phyloP scores from a whole-genome alignment of 1,140 invertebrate species.

The Nomia melanderi region DNA sequence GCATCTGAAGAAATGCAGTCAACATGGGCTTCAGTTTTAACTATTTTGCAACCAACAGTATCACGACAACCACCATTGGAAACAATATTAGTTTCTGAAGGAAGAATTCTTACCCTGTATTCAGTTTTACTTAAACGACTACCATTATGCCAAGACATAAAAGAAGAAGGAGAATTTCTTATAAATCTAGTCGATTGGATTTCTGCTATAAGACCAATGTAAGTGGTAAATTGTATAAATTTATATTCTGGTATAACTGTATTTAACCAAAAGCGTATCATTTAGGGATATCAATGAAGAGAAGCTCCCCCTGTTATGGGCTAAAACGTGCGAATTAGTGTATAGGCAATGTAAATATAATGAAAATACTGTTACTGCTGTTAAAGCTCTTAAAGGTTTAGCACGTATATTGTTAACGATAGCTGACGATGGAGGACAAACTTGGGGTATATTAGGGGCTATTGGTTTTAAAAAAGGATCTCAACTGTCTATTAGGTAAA shows the following conservation, averaged over 20 bases:
- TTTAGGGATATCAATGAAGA: slow-evolving; percentile 82
- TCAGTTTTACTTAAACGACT: slow-evolving; percentile 79
- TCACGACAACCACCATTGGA: slow-evolving; percentile 78
- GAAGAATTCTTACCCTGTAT: slow-evolving; percentile 79
- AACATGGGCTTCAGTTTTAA: slow-evolving; percentile 78
- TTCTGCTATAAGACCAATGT: slow-evolving; percentile 79
- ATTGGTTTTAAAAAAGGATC: slow-evolving; percentile 85
- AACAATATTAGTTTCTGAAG: slow-evolving; percentile 75
- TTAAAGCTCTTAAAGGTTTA: slow-evolving; percentile 80
- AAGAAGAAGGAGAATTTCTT: slow-evolving; percentile 79
- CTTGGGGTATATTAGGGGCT: slow-evolving; percentile 84
- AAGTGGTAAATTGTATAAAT: slow-evolving; percentile 55
- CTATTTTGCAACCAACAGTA: slow-evolving; percentile 77
- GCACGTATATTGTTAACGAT: slow-evolving; percentile 78
- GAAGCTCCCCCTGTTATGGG: slow-evolving; percentile 84
- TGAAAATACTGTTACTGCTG: slow-evolving; percentile 77
- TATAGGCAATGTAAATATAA: slow-evolving; percentile 80
- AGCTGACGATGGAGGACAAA: slow-evolving; percentile 83
- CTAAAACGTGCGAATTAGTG: slow-evolving; percentile 81
- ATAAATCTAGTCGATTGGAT: slow-evolving; percentile 80
- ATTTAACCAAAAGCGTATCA: slow-evolving; percentile 18
- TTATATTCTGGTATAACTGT: not conserved
- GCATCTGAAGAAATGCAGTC: slow-evolving; percentile 73
- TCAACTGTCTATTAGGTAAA: slow-evolving; percentile 82
- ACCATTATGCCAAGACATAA: slow-evolving; percentile 78